Percentiles rank a stretch among this genome's conserved stretches.
Evolutionary conservation across 2,113 vertebrate genomes (phyloP).

Genomic region (Sebastes schlegelii): DNA sequence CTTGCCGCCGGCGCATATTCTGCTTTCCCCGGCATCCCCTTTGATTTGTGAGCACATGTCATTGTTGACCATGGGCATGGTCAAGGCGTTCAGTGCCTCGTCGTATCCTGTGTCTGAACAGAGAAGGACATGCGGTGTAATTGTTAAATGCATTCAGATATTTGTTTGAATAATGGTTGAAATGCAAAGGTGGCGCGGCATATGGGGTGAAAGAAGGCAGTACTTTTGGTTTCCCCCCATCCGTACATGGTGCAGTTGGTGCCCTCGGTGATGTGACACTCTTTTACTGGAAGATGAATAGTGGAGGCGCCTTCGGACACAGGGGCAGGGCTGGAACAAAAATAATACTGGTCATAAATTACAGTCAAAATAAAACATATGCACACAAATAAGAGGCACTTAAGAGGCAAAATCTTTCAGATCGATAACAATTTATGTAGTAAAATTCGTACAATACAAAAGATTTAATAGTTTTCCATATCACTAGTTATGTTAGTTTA

Average conservation of each 20-base stretch:
- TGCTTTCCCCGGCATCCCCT: slow-evolving; percentile 89
- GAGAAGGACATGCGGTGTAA: not conserved
- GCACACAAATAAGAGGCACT: not conserved
- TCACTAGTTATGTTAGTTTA: not conserved
- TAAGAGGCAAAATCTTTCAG: not conserved
- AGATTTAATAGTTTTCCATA: not conserved
- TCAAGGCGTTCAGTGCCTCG: slow-evolving; percentile 89
- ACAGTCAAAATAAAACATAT: not conserved
- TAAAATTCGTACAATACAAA: not conserved
- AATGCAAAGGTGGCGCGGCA: not conserved
- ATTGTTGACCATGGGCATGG: slow-evolving; percentile 90
- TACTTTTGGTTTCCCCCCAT: slow-evolving; percentile 99
- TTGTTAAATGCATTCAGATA: not conserved
- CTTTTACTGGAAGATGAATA: slow-evolving; percentile 93
- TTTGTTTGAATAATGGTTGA: not conserved
- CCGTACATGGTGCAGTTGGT: slow-evolving; percentile 95
- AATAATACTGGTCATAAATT: slow-evolving; percentile 44
- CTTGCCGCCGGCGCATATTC: slow-evolving; percentile 93
- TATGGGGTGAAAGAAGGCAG: slow-evolving; percentile 45
- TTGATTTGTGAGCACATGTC: slow-evolving; percentile 91
- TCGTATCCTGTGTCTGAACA: slow-evolving; percentile 87
- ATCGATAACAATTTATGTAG: not conserved
- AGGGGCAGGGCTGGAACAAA: slow-evolving; percentile 87
- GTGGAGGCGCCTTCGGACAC: slow-evolving; percentile 91
- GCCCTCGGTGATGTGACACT: slow-evolving; percentile 92